A percentile compares a stretch with the other conserved stretches of the same genome.
Conservation (phyloP, 1,140 invertebrate species). For the Doryteuthis pealeii region DNA sequence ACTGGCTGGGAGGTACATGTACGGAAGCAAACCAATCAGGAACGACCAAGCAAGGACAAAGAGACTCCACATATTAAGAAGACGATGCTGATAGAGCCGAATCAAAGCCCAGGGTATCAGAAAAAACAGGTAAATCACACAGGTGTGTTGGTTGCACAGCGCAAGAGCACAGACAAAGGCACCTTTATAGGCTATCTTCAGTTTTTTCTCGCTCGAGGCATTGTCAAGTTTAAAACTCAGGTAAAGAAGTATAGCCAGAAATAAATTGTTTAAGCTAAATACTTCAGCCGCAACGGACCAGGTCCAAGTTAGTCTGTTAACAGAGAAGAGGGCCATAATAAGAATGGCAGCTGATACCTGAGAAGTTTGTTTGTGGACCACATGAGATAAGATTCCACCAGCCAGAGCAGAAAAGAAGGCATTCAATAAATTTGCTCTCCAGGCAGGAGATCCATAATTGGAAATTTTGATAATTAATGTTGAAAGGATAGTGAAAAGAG, state of each 20-base stretch:
- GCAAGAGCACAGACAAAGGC: constrained; percentile 50
- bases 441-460: constrained; percentile 42
- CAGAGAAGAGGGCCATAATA: constrained; percentile 39
- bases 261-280: constrained; percentile 56
- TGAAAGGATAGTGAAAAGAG: constrained; percentile 51
- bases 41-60: constrained; percentile 30
- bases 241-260: constrained; percentile 40
- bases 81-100: constrained; percentile 18
- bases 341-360: constrained; percentile 34
- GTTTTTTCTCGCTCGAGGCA: constrained; percentile 14
- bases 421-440: constrained; percentile 48
- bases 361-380: constrained; percentile 33
- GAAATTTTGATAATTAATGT: constrained; percentile 37
- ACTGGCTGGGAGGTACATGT: constrained; percentile 53
- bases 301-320: constrained; percentile 49
- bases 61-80: constrained; percentile 24
- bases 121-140: constrained; percentile 44
- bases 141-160: constrained; percentile 56
- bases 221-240: constrained; percentile 39
- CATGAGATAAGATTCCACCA: constrained; percentile 31
- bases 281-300: constrained; percentile 55
- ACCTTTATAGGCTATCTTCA: constrained; percentile 38
- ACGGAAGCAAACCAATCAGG: constrained; percentile 44
- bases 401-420: constrained; percentile 37
- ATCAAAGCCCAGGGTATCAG: constrained; percentile 45